Evolutionary conservation across 2,888 invertebrate species (phyloP).

Genomic region (Ophion slaviceki): DNA sequence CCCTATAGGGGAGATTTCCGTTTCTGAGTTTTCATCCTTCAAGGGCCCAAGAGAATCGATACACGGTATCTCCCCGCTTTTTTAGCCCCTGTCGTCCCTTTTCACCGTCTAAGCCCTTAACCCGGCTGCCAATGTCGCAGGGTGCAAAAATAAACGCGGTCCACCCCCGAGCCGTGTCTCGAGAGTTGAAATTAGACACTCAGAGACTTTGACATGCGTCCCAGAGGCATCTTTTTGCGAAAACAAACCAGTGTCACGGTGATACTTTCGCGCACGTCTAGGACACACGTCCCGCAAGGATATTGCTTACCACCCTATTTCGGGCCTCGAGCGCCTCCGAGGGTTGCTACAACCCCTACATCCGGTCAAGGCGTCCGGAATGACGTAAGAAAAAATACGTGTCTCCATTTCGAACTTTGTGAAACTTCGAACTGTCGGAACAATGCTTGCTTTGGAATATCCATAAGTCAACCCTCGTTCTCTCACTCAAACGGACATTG

Average conservation of each 20-base stretch:
- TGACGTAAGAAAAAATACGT: background rate
- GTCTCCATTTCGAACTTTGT: background rate
- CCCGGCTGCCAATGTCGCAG: background rate
- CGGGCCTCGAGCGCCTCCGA: background rate
- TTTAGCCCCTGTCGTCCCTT: too few relatives aligned
- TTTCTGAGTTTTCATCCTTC: too few relatives aligned
- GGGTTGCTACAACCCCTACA: conserved; percentile 1
- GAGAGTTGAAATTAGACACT: conserved; percentile 1
- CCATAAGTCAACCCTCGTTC: too few relatives aligned
- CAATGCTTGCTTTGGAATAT: too few relatives aligned
- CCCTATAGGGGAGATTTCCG: too few relatives aligned
- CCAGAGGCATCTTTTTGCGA: background rate
- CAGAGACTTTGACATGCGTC: background rate
- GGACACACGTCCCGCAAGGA: background rate
- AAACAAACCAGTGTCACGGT: background rate
- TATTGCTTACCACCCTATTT: background rate
- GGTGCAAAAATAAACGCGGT: background rate
- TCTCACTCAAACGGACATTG: too few relatives aligned
- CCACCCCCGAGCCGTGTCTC: background rate
- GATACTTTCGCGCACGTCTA: background rate
- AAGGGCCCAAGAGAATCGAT: too few relatives aligned
- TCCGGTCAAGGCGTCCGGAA: background rate
- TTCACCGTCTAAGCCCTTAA: too few relatives aligned
- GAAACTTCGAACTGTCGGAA: background rate
- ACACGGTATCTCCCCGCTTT: too few relatives aligned